phyloP scores from a whole-genome alignment of 2,797 vertebrate genomes.

The Hyperoplus lanceolatus region DNA sequence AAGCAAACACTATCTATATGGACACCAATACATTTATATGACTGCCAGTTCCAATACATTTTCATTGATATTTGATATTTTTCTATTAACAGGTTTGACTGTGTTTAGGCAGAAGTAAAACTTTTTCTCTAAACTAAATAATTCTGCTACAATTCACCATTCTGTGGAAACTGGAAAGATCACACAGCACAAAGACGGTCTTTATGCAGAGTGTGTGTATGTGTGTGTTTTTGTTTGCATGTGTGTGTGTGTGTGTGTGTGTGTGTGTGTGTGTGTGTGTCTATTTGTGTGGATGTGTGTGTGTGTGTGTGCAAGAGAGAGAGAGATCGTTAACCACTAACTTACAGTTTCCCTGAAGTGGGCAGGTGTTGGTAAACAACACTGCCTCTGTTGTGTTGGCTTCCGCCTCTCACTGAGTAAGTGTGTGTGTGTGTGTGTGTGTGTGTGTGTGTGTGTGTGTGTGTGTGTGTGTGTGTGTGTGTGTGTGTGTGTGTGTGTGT shows the following conservation, averaged over 20 bases:
- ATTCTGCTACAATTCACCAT: no score
- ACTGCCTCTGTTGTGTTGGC: constrained; percentile 40
- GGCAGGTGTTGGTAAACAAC: constrained; percentile 56
- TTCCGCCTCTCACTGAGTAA: constrained; percentile 11
- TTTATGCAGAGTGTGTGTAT: constrained; percentile 10
- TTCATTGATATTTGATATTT: no score
- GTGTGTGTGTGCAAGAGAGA: constrained; percentile 13
- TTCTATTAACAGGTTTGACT: no score
- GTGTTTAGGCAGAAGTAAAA: no score
- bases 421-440: constrained; percentile 6
- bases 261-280: not conserved
- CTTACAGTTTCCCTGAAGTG: constrained; percentile 32
- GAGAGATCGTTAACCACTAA: not conserved
- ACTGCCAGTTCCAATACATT: no score
- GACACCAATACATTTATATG: no score
- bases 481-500: not conserved
- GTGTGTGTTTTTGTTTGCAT: not conserved
- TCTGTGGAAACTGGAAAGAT: constrained; percentile 29
- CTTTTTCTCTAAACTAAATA: no score
- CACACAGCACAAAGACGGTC: constrained; percentile 14
- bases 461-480: not conserved
- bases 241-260: not conserved
- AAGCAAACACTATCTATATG: no score
- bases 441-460: constrained; percentile 13
- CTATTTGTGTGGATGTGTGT: not conserved